Base-by-base conservation (phyloP, 2,888 invertebrate genomes). In the Drosophila glabriapex region DNA sequence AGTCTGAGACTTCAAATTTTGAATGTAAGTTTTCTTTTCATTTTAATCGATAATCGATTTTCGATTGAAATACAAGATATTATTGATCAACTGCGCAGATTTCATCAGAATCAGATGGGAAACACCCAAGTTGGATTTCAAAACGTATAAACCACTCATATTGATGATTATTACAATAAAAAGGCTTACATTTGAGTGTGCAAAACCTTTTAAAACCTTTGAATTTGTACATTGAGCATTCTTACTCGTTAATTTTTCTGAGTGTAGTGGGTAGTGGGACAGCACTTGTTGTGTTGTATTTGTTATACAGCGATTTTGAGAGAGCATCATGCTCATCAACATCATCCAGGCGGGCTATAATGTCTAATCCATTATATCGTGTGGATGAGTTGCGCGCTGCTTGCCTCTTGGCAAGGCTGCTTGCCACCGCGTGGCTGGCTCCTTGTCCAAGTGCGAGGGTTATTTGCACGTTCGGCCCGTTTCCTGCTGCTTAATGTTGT, bases 381-480 rank as follows among this genome's bases (percentile, higher is more conserved):
- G 29, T 59, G 53, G 63, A 69, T 75, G 68, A 69, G 80, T 49
- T 49, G 62, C 39, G 52, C 12, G 28, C 28, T 56, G 10, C 25
- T 28, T 55, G 33, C 31, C 14, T 39, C 52, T 3, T 10, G 60
- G 54, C n/a, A n/a, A n/a, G n/a, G n/a, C 54, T 59, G 12, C 16
- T 22, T 22, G 6, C 16, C 35, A 4, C 16, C 22, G 6, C 14
- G 4, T 25, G 9, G 28, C 9, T 37, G 25, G 7, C 55, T 28
- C 2, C 55, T 37, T 28, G 37, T 7, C 50, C 56, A 22, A 59
- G 55, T 75, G 49, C 70, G 66, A 61, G 43, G 80, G 71, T 65
- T 65, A 76, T 81, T 79, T 70, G 74, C 82, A 80, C 80, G 82
- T 78, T 50, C 64, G 12, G 25, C 52, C 70, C 43, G 71, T 82